Conservation (phyloP, 2,888 invertebrate species). For the Bembecia ichneumoniformis region DNA sequence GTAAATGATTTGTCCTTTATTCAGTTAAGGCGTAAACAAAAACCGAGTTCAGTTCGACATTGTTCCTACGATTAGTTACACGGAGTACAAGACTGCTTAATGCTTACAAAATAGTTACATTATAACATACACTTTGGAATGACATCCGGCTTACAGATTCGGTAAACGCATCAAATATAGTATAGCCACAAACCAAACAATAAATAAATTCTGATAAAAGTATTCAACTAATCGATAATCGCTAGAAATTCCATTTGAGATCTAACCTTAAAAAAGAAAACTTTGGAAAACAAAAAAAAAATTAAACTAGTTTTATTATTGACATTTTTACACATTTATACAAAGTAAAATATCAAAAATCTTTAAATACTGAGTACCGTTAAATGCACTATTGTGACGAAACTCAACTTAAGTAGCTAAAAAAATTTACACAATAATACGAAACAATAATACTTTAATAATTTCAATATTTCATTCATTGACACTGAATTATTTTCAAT, state of each 20-base stretch:
- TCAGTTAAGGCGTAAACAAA: slow-evolving; percentile 63
- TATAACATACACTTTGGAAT: slow-evolving; percentile 54
- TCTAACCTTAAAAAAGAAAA: slow-evolving; percentile 68
- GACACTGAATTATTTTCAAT: slow-evolving; percentile 18
- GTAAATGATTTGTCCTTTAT: slow-evolving; percentile 51
- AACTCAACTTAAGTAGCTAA: slow-evolving; percentile 34
- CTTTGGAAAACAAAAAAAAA: slow-evolving; percentile 61
- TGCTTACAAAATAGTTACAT: slow-evolving; percentile 19
- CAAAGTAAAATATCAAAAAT: slow-evolving; percentile 36
- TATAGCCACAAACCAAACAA: slow-evolving; percentile 44
- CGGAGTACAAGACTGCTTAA: slow-evolving; percentile 33
- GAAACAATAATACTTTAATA: slow-evolving; percentile 52
- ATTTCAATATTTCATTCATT: slow-evolving; percentile 31
- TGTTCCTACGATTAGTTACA: slow-evolving; percentile 27
- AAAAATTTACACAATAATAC: slow-evolving; percentile 26
- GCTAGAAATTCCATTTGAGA: slow-evolving; percentile 63
- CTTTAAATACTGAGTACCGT: slow-evolving; percentile 37
- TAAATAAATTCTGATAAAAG: slow-evolving; percentile 66
- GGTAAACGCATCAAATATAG: slow-evolving; percentile 29
- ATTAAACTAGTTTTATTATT: slow-evolving; percentile 52
- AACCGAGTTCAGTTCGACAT: slow-evolving; percentile 44
- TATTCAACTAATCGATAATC: slow-evolving; percentile 53
- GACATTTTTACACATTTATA: slow-evolving; percentile 67
- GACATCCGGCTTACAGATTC: slow-evolving; percentile 30
- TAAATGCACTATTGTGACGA: slow-evolving; percentile 34